Conservation (phyloP, 2,797 vertebrate genomes). For the Oreortyx pictus region DNA sequence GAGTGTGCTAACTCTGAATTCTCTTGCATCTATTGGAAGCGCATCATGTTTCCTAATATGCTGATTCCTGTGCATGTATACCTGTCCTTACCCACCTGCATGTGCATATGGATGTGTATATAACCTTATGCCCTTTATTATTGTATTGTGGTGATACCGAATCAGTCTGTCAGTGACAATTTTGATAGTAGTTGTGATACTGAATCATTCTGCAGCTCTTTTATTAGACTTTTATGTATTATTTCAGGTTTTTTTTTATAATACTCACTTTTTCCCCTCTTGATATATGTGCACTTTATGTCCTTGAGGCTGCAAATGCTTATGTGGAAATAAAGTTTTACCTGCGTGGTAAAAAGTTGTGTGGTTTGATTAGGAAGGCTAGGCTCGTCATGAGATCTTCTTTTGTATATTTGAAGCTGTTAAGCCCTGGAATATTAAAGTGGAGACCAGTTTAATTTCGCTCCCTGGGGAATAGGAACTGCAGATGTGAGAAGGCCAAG, state of each 20-base stretch:
- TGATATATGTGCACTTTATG: rapidly evolving
- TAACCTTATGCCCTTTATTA: background rate
- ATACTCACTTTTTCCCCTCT: background rate
- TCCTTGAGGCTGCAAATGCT: background rate
- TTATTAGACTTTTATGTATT: background rate
- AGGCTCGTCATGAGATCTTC: background rate
- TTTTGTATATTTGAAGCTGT: background rate
- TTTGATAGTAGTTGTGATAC: background rate
- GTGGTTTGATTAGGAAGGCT: background rate
- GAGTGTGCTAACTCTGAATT: background rate
- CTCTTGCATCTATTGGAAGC: background rate
- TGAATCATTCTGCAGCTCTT: background rate
- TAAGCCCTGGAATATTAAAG: background rate
- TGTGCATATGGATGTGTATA: background rate
- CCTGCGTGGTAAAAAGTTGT: background rate
- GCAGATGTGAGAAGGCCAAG: background rate
- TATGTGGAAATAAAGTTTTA: background rate
- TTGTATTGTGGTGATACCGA: background rate
- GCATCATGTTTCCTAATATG: background rate
- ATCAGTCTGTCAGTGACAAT: background rate
- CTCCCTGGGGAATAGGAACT: background rate
- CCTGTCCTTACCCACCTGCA: background rate
- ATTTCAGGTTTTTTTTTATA: background rate
- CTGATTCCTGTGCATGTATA: background rate
- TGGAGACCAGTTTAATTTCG: background rate